Base-by-base conservation (phyloP, 2,113 vertebrate genomes). In the Stegostoma tigrinum region DNA sequence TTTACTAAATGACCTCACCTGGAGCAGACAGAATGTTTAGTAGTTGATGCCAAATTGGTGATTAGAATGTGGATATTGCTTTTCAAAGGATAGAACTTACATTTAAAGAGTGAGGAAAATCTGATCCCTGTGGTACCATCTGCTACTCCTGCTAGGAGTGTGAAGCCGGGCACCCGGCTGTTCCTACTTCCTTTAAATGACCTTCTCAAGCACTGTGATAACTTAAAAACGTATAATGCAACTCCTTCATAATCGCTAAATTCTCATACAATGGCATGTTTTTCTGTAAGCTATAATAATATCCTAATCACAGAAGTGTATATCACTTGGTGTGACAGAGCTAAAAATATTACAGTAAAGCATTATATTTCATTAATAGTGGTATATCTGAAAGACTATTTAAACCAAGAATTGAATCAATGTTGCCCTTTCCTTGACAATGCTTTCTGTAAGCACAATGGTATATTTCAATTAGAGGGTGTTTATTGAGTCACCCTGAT, bases 21-120 rank as follows among this genome's bases (percentile, higher is more conserved):
- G n/a, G 89, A 93, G 61, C 64, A 38, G 89, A 93, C 89, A 93
- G 61, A 93, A 93, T 93, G 89, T 66, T 93, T 64, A 93, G 89
- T 66, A 93, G 89, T 93, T 93, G n/a, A 38, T 66, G 61, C 55
- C 89, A 93, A 64, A 93, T 93, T 93, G 89, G 89, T n/a, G 89
- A 67, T 93, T 93, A 93, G 89, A 66, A 66, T 38, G 64, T 66
- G 89, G 61, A 93, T 38, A n/a, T n/a, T n/a, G 89, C 61, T 93
- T 38, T 66, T 93, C 61, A 93, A 93, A 67, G 34, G 61, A 66
- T 93, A 34, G 17, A 66, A 38, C 89, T 67, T 66, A n/a, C 55
- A 93, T 61, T 93, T 66, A 93, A 93, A 93, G 89, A 21, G 64
- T 67, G 89, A 66, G 89, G 61, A 66, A 19, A 93, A 93, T 38